These are phyloP conservation scores for Cheirogaleus major DNA, from an alignment of 2,797 vertebrate genomes.

Conservation along the genomic window DNA sequence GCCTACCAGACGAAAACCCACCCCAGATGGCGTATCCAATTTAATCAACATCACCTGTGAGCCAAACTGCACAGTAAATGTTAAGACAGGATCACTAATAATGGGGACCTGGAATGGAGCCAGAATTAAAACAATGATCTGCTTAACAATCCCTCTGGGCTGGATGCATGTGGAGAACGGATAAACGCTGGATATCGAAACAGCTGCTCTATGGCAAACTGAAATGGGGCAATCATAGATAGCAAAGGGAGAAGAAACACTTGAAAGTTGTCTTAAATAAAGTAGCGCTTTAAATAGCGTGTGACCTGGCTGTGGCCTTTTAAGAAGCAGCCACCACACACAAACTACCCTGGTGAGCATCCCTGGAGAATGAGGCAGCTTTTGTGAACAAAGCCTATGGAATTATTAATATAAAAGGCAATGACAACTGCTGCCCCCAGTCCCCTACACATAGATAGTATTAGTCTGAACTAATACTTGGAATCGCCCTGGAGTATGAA, in stretches of 20 bases:
- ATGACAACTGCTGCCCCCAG: not conserved
- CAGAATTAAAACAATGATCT: slow-evolving; percentile 82
- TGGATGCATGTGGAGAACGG: slow-evolving; percentile 78
- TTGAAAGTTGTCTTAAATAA: slow-evolving; percentile 79
- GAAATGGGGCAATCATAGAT: slow-evolving; percentile 79
- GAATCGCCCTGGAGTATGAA: not conserved
- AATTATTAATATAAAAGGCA: not conserved
- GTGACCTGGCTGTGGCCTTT: slow-evolving; percentile 77
- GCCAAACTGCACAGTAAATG: slow-evolving; percentile 81
- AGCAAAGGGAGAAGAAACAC: slow-evolving; percentile 75
- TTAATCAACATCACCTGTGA: slow-evolving; percentile 82
- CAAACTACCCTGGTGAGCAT: not conserved
- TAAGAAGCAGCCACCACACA: not conserved
- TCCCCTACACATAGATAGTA: not conserved
- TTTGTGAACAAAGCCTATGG: not conserved
- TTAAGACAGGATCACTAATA: slow-evolving; percentile 82
- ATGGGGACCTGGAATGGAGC: slow-evolving; percentile 80
- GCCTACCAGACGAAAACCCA: slow-evolving; percentile 62
- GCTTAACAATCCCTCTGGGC: slow-evolving; percentile 81
- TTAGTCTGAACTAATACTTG: not conserved
- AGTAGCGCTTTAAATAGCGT: slow-evolving; percentile 74
- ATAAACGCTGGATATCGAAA: slow-evolving; percentile 80
- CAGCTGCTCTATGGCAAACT: slow-evolving; percentile 79
- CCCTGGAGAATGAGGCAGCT: not conserved
- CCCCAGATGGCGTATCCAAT: slow-evolving; percentile 78